Evolutionary conservation across 2,797 vertebrate species (phyloP).

Genomic region (Distichodus sexfasciatus): DNA sequence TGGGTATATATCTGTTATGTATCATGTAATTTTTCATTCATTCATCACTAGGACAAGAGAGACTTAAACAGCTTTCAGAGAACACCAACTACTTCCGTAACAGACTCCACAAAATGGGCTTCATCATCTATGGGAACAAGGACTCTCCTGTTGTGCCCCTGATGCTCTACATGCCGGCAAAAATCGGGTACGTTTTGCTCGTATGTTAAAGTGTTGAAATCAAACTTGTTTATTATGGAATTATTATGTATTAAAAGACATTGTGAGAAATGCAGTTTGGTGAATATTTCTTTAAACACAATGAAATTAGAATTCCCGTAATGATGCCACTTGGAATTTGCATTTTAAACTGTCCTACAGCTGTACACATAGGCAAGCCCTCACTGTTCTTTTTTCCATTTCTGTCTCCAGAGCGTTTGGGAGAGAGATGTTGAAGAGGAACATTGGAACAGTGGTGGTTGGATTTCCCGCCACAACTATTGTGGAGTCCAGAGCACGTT

Average conservation of each 20-base stretch:
- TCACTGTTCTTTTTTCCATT: slow-evolving; percentile 11
- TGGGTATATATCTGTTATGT: too few species aligned
- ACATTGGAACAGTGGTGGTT: slow-evolving; percentile 92
- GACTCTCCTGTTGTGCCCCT: slow-evolving; percentile 94
- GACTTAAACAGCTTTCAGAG: slow-evolving; percentile 86
- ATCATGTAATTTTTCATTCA: not conserved
- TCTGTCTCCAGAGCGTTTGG: slow-evolving; percentile 83
- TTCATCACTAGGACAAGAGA: slow-evolving; percentile 75
- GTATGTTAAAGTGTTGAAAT: too few species aligned
- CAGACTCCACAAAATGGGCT: slow-evolving; percentile 86
- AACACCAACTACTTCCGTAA: slow-evolving; percentile 92
- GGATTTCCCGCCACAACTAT: slow-evolving; percentile 97
- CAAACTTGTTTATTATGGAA: too few species aligned
- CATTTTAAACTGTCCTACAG: not conserved
- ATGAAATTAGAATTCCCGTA: not conserved
- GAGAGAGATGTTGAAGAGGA: slow-evolving; percentile 93
- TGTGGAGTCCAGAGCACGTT: slow-evolving; percentile 93
- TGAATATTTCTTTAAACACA: not conserved
- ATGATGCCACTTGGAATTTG: not conserved
- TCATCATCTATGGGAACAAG: slow-evolving; percentile 96
- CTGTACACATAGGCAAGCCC: not conserved
- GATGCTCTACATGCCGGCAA: slow-evolving; percentile 98
- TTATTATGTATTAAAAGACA: too few species aligned
- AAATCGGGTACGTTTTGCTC: slow-evolving; percentile 79
- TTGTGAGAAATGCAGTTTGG: too few species aligned